Conservation (phyloP, 2,888 invertebrate species). For the Temnothorax ravouxi region DNA sequence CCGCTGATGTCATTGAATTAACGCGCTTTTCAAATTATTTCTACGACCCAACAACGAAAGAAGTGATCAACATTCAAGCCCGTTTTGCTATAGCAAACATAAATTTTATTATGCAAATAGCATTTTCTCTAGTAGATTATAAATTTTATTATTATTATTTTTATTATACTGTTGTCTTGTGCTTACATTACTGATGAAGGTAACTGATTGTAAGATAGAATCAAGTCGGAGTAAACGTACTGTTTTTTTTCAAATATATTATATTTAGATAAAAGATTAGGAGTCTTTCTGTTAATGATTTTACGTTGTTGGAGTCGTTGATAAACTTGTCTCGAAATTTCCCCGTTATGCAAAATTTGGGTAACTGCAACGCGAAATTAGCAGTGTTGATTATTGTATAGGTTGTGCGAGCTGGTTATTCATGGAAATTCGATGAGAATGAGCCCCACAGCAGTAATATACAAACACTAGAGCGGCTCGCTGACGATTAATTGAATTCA, state of each 20-base stretch:
- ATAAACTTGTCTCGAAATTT: neutral
- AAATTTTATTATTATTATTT: neutral
- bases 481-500: constrained; percentile 75
- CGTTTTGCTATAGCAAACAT: neutral
- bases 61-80: neutral
- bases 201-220: neutral
- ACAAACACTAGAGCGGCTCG: constrained; percentile 58
- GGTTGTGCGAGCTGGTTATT: constrained; percentile 50
- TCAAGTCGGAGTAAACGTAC: neutral
- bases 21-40: constrained; percentile 50
- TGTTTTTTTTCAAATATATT: neutral
- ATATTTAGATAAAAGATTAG: neutral
- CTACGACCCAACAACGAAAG: neutral
- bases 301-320: neutral
- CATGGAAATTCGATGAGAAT: constrained; percentile 65
- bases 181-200: neutral
- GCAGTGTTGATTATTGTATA: constrained; percentile 58
- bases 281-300: neutral
- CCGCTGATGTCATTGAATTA: constrained; percentile 43
- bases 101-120: neutral
- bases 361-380: constrained; percentile 59
- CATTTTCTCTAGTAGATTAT: too few relatives aligned
- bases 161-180: neutral
- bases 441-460: constrained; percentile 60
- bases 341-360: constrained; percentile 28